A percentile compares a stretch with the other conserved stretches of the same genome.
phyloP scores from a whole-genome alignment of 2,888 invertebrate species.

The Mactromeris polynyma region DNA sequence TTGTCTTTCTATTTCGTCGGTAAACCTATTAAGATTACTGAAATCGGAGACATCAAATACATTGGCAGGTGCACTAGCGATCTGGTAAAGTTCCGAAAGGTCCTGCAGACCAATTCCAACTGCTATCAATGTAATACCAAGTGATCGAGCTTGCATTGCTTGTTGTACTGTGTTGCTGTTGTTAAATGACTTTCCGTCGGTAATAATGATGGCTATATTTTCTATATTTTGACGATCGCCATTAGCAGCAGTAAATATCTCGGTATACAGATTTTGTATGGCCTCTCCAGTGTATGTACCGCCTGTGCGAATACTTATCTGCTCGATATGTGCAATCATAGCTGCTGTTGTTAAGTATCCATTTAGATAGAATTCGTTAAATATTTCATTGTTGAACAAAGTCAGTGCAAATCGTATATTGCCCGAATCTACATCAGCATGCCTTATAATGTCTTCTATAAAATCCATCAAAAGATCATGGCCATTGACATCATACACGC shows the following conservation, averaged over 20 bases:
- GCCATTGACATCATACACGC: neutral
- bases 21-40: neutral
- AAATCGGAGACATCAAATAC: neutral
- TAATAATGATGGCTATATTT: constrained; percentile 19
- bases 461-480: neutral
- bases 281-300: constrained; percentile 29
- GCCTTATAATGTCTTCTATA: neutral
- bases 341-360: neutral
- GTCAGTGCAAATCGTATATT: constrained; percentile 10
- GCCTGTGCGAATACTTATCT: neutral
- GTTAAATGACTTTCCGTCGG: constrained; percentile 22
- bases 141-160: neutral
- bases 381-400: constrained; percentile 5
- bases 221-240: constrained; percentile 6
- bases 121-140: neutral
- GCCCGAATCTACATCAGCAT: constrained; percentile 19
- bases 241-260: neutral
- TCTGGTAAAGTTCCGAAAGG: neutral
- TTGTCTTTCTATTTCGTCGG: neutral
- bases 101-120: constrained; percentile 9
- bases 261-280: neutral
- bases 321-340: neutral
- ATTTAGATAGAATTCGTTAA: constrained; percentile 16
- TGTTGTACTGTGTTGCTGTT: neutral
- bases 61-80: constrained; percentile 10